These are phyloP conservation scores for Clinocottus analis DNA, from an alignment of 2,113 vertebrate genomes.

Conservation along the genomic window DNA sequence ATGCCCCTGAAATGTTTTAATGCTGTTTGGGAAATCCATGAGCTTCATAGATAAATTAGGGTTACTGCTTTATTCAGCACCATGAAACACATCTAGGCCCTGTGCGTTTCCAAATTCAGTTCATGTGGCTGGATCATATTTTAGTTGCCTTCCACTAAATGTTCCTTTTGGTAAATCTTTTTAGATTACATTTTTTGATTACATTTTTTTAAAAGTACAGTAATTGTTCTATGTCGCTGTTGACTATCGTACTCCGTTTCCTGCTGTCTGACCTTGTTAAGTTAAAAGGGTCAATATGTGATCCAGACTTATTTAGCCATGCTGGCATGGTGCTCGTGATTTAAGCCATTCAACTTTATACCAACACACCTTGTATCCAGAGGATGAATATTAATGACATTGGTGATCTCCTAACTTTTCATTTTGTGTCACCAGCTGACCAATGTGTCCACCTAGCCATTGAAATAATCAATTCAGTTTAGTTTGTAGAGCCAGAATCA, in stretches of 20 bases:
- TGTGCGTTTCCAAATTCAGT: no score
- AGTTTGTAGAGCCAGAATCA: no score
- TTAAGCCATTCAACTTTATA: no score
- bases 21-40: slow-evolving; percentile 3
- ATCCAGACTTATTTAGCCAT: no score
- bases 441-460: background rate
- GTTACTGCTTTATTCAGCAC: background rate
- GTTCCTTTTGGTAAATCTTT: no score
- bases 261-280: background rate
- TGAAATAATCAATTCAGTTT: background rate
- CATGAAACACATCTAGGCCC: background rate
- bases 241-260: background rate
- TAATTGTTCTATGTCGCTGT: no score
- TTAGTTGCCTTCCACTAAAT: no score
- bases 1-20: background rate
- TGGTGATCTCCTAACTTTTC: background rate
- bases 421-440: background rate
- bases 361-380: no score
- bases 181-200: no score
- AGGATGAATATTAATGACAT: background rate
- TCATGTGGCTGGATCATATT: no score
- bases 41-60: slow-evolving; percentile 3
- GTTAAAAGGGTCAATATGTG: background rate
- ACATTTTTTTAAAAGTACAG: no score
- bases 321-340: no score